phyloP scores from a whole-genome alignment of 1,140 invertebrate genomes.

The Sminthurides bifidus region DNA sequence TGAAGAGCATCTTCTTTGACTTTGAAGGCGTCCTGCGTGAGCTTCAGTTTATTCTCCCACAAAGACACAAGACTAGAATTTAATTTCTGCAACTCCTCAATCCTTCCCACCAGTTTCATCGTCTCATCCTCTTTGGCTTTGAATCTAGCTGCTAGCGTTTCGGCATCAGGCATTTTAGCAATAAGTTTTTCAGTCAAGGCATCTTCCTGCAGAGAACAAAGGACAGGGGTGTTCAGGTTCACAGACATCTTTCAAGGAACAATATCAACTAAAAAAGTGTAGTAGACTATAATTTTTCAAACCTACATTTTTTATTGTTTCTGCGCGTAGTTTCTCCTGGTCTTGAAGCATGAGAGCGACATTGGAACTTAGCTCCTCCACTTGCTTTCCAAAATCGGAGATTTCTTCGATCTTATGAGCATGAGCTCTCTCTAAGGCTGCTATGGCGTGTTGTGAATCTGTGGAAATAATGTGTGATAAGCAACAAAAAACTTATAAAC shows the following conservation, averaged over 20 bases:
- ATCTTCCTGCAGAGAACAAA: neutral
- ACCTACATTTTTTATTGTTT: too few relatives aligned
- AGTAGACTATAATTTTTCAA: too few relatives aligned
- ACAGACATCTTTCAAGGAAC: too few relatives aligned
- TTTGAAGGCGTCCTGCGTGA: neutral
- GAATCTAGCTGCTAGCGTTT: neutral
- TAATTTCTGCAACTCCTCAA: conserved; percentile 1
- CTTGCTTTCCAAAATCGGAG: neutral
- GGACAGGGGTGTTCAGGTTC: too few relatives aligned
- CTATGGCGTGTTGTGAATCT: conserved; percentile 5
- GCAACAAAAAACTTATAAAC: too few relatives aligned
- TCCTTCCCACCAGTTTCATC: neutral
- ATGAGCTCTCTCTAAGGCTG: neutral
- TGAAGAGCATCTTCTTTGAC: neutral
- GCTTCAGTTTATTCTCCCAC: neutral
- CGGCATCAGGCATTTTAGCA: neutral
- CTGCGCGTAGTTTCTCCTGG: too few relatives aligned
- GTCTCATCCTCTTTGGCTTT: neutral
- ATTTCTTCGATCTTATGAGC: conserved; percentile 1
- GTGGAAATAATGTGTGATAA: too few relatives aligned
- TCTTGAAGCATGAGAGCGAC: too few relatives aligned
- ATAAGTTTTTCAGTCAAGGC: neutral
- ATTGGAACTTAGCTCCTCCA: conserved; percentile 1
- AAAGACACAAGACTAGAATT: conserved; percentile 1
- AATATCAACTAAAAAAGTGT: too few relatives aligned